These are phyloP conservation scores for Lasioglossum vierecki DNA, from an alignment of 2,888 invertebrate genomes.

Conservation along the genomic window DNA sequence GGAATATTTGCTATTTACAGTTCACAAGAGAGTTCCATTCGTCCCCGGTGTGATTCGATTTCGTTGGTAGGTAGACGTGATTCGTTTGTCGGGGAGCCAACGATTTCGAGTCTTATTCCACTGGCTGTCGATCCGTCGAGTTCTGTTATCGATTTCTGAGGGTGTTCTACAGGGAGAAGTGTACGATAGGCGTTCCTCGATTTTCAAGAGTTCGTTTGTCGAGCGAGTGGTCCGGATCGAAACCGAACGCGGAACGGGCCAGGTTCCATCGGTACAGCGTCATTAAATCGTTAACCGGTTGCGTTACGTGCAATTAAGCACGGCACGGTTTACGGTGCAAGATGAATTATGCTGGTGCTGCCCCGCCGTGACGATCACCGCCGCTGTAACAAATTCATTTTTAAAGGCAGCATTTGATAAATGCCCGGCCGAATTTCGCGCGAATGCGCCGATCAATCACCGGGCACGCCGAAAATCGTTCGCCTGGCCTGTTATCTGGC, in stretches of 20 bases:
- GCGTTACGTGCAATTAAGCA: slow-evolving; percentile 59
- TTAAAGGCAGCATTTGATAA: slow-evolving; percentile 62
- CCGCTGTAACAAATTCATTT: slow-evolving; percentile 55
- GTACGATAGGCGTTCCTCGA: not conserved
- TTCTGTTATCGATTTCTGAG: slow-evolving; percentile 8
- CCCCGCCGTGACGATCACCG: slow-evolving; percentile 25
- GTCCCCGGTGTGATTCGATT: slow-evolving; percentile 19
- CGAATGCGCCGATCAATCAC: slow-evolving; percentile 58
- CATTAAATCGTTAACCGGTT: slow-evolving; percentile 52
- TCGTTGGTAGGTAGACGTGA: not conserved
- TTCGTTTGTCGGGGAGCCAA: slow-evolving; percentile 12
- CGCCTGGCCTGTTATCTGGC: slow-evolving; percentile 20
- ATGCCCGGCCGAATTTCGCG: slow-evolving; percentile 56
- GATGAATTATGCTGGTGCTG: slow-evolving; percentile 50
- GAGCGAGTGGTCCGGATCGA: not conserved
- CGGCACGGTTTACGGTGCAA: slow-evolving; percentile 23
- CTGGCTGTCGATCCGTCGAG: not conserved
- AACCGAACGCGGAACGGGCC: slow-evolving; percentile 2
- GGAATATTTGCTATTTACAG: not conserved
- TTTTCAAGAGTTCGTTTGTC: slow-evolving; percentile 5
- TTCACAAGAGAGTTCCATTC: not conserved
- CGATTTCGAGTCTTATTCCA: slow-evolving; percentile 20
- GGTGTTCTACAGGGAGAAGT: not conserved
- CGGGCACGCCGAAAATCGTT: slow-evolving; percentile 49
- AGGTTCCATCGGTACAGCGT: slow-evolving; percentile 12